Evolutionary conservation across 2,797 vertebrate species (phyloP).

Genomic region (Malacoctenus gilli): DNA sequence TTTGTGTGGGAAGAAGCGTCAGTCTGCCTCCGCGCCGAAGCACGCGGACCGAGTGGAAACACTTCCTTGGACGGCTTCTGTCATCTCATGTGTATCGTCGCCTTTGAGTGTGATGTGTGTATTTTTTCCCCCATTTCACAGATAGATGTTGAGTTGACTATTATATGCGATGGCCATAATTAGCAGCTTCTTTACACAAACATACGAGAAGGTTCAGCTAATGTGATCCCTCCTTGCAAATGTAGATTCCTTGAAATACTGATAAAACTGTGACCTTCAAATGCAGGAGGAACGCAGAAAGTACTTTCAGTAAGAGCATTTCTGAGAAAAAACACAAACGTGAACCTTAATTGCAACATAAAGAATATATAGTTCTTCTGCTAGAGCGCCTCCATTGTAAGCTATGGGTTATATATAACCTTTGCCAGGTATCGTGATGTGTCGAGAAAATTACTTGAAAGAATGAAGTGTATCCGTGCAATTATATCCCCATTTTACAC

Average conservation of each 20-base stretch:
- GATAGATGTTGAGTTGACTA: too few relatives aligned
- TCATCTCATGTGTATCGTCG: neutral
- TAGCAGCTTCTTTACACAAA: too few relatives aligned
- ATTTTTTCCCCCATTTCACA: too few relatives aligned
- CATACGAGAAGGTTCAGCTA: too few relatives aligned
- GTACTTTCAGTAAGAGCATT: too few relatives aligned
- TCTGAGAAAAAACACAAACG: too few relatives aligned
- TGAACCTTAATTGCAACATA: conserved; percentile 9
- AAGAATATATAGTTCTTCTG: conserved; percentile 6
- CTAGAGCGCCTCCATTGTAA: conserved; percentile 17
- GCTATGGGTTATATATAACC: conserved; percentile 12
- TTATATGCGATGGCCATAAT: too few relatives aligned
- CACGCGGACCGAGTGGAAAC: neutral
- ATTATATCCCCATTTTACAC: conserved; percentile 17
- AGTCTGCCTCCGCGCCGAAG: neutral
- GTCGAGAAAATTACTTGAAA: conserved; percentile 14
- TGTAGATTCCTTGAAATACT: too few relatives aligned
- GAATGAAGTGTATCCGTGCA: conserved; percentile 8
- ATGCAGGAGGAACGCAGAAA: too few relatives aligned
- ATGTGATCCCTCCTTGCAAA: too few relatives aligned
- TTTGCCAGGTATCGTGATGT: conserved; percentile 20
- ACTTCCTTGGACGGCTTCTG: neutral
- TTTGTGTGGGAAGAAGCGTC: conserved; percentile 7
- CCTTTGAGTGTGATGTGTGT: too few relatives aligned
- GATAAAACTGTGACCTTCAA: too few relatives aligned